phyloP scores from a whole-genome alignment of 2,113 vertebrate species.

The Amazona vittata region DNA sequence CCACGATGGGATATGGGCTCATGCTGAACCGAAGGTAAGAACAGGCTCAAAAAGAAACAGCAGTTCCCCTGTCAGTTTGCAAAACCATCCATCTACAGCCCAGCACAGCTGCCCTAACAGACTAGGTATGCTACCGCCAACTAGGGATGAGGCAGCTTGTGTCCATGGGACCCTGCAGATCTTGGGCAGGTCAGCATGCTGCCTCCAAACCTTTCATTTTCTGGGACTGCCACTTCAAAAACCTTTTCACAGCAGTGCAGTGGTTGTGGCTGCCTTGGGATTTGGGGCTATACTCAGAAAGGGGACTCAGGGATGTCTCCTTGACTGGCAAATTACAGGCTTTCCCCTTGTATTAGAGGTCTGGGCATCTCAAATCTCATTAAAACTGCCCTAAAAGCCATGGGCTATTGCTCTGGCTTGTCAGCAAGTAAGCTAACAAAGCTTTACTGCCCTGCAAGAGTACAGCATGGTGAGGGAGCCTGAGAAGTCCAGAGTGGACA shows the following conservation, averaged over 20 bases:
- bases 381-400: background rate
- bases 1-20: background rate
- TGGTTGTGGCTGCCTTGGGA: background rate
- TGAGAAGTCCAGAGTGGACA: background rate
- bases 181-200: accelerated
- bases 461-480: accelerated
- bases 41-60: background rate
- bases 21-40: accelerated
- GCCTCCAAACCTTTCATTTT: background rate
- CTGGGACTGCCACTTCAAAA: background rate
- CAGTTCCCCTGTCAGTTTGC: background rate
- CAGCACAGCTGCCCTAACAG: accelerated
- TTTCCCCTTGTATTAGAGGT: background rate
- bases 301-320: background rate
- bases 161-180: background rate
- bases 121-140: accelerated
- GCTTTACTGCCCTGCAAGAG: background rate
- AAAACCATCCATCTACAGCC: background rate
- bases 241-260: accelerated
- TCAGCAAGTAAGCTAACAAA: background rate
- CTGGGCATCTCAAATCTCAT: background rate
- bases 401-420: background rate
- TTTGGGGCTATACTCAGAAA: accelerated
- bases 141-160: accelerated
- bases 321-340: background rate